Evolutionary conservation across 2,113 vertebrate species (phyloP), one percentile per base, ranked within the genome.

Genomic region (Thunnus thynnus): DNA sequence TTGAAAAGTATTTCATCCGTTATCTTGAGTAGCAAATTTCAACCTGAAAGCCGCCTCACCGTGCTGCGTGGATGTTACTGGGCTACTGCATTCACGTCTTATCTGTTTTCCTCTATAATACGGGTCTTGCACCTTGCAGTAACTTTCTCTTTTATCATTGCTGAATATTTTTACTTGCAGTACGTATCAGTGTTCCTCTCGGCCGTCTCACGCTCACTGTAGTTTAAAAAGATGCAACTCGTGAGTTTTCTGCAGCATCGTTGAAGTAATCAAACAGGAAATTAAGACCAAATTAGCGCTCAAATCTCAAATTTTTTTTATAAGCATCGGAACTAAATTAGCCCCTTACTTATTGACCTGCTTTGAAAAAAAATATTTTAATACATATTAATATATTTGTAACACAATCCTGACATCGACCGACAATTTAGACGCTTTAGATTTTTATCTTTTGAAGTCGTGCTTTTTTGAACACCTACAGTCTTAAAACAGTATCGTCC

Each of bases 91-190:
- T 48, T 56, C 66, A 55, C 60, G 30, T 74, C 16, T 66, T 6
- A 8, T 41, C 36, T 41, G 7, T 41, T 41, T 94, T 90, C 93
- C 95, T 63, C 61, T 71, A 5, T 22, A 32, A 20, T 20, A 41
- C 25, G 3, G 54, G 36, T 25, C 55, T 64, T 13, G 54, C 17
- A 47, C 47, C 56, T 32, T 9, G 36, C 36, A 41, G 36, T 41
- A 41, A 41, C 36, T 41, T 9, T 9, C 36, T 41, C 36, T 41
- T 25, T 20, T 13, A 10, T 56, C 57, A 27, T 12, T 17, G 44
- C 44, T 57, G 17, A 65, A 30, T 3, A 30, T 30, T 57, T 72
- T 66, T 9, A 65, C 3, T 25, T 27, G 30, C 46, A 70, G 36
- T 22, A 22, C 22, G 22, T 22, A 22, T 22, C 22, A 55, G 27